A percentile compares a stretch with the other conserved stretches of the same genome.
Conservation (phyloP, 2,113 vertebrate genomes). For the Uropsilus gracilis region DNA sequence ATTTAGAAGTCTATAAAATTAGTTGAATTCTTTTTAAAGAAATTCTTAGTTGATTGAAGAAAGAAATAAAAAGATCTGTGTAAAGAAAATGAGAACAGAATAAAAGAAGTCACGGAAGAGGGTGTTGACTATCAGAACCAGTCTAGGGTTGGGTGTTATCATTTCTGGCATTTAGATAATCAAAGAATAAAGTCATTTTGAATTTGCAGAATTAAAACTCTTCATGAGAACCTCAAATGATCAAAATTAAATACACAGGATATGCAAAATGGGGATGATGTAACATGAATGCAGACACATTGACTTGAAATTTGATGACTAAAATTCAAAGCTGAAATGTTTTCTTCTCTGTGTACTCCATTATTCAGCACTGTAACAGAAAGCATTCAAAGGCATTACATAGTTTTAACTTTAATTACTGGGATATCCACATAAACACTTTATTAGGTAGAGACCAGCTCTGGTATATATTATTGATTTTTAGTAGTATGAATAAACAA, state of each 20-base stretch:
- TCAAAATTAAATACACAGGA: conserved; percentile 59
- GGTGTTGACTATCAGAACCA: not conserved
- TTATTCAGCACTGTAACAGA: not conserved
- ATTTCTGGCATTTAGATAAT: not conserved
- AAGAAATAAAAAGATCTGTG: not conserved
- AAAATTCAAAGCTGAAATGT: conserved; percentile 78
- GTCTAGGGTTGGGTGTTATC: not conserved
- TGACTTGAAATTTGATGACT: conserved; percentile 47
- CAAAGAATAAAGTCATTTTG: not conserved
- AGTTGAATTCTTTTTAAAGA: not conserved
- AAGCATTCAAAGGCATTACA: not conserved
- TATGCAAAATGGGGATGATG: conserved; percentile 66
- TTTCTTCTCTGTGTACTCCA: conserved; percentile 66
- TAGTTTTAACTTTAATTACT: not conserved
- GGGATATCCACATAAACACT: not conserved
- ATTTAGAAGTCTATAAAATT: not conserved
- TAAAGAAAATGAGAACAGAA: conserved; percentile 22
- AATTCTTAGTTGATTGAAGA: not conserved
- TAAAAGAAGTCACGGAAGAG: not conserved
- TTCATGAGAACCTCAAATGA: conserved; percentile 9
- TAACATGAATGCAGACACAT: conserved; percentile 57
- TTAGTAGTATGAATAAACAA: not conserved
- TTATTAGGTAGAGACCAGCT: not conserved
- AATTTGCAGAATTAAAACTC: not conserved
- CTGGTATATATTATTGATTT: not conserved